Evolutionary conservation across 2,888 invertebrate genomes (phyloP), one percentile per base, ranked within the genome.

Genomic region (Scaptomyza flava): DNA sequence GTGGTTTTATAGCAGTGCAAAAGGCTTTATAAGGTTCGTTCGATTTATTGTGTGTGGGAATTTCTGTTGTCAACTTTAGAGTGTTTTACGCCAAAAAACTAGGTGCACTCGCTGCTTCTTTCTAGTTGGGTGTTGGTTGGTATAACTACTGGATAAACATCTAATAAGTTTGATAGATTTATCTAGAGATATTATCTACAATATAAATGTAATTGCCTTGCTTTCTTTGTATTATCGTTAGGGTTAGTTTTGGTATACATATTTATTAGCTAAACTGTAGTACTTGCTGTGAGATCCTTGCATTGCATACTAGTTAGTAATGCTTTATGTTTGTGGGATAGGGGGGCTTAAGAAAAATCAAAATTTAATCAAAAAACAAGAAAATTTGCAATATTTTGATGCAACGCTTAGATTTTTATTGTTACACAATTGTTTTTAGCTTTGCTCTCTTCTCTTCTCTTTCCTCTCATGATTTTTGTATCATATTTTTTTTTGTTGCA

Each of bases 1-100:
- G 88, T 85, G 83, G 83, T 87, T 82, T 87, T 73, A 75, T 87
- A 87, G 87, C 83, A 87, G 83, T 84, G 87, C 83, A 87, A 87
- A 81, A 81, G 81, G 81, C 81, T 70, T 76, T 66, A 47, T 66
- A 47, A 51, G 65, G 57, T 67, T 80, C 12, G 41, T 6, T 62
- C 54, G 7, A 17, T 31, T 68, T 62, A 47, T 50, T 59, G 41
- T 64, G 57, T 36, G 33, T 68, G 51, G 41, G 34, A 30, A 7
- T 36, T 36, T n/a, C 17, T 6, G n/a, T n/a, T 6, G 8, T 50
- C 30, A 41, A 52, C 9, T 12, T 54, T 20, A 67, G 46, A 42
- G 30, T 57, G 34, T 63, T 61, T 17, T 36, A n/a, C 31, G 50
- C 67, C 61, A 61, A 51, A 51, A 50, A 51, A 53, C 68, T 62